Evolutionary conservation across 2,113 vertebrate genomes (phyloP).

Genomic region (Atractosteus spatula): DNA sequence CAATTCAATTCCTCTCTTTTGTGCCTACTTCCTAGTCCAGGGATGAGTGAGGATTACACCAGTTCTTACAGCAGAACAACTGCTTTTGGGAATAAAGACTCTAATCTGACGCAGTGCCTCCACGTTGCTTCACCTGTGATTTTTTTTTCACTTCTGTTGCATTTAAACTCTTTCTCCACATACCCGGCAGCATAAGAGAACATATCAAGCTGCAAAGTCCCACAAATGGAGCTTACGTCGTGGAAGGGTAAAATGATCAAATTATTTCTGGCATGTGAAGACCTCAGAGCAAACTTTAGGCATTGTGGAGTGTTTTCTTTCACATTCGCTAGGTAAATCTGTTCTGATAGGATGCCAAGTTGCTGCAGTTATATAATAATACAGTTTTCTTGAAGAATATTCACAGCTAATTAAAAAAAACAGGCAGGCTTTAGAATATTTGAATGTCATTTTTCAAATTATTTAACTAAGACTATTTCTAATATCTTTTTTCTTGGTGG

Average conservation of each 20-base stretch:
- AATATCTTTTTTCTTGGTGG: too few species aligned
- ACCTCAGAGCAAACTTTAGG: background rate
- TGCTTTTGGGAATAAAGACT: background rate
- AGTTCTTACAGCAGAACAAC: background rate
- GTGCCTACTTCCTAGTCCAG: background rate
- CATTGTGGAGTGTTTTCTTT: background rate
- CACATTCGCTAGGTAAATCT: constrained; percentile 5
- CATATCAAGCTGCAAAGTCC: background rate
- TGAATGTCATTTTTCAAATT: background rate
- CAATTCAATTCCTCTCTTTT: too few species aligned
- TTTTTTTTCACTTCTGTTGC: background rate
- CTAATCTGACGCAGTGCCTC: background rate
- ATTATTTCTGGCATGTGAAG: constrained; percentile 1
- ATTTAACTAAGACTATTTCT: background rate
- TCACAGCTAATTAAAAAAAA: background rate
- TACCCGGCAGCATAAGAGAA: background rate
- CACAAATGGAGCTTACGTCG: constrained; percentile 9
- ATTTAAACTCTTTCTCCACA: background rate
- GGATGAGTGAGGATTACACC: background rate
- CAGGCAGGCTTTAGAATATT: background rate
- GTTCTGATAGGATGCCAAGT: constrained; percentile 5
- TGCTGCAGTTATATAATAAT: background rate
- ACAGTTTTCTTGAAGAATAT: constrained; percentile 1
- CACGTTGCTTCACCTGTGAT: too few species aligned
- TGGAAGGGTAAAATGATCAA: background rate